A percentile compares a stretch with the other conserved stretches of the same genome.
Conservation (phyloP, 2,888 invertebrate genomes). For the Cheilosia vernalis region DNA sequence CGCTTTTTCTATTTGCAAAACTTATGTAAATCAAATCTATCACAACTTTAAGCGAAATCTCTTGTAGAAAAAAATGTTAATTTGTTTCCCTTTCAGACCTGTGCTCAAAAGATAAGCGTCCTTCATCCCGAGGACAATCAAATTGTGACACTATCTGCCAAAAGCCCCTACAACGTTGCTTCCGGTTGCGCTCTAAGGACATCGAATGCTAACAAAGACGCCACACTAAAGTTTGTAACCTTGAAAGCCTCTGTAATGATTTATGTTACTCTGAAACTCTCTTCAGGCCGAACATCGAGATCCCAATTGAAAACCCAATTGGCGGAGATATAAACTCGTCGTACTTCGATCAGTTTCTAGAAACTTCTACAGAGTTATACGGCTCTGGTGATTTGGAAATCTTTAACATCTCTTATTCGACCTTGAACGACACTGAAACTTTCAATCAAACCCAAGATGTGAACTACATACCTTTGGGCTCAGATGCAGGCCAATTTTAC, state of each 20-base stretch:
- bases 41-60: too few relatives aligned
- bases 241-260: background rate
- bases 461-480: constrained; percentile 60
- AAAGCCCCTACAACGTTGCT: constrained; percentile 85
- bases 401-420: constrained; percentile 41
- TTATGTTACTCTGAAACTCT: background rate
- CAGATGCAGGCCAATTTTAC: constrained; percentile 72
- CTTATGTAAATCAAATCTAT: background rate
- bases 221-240: constrained; percentile 50
- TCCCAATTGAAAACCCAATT: constrained; percentile 31
- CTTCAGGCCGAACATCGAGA: constrained; percentile 50
- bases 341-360: constrained; percentile 84
- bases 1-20: too few relatives aligned
- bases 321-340: constrained; percentile 80
- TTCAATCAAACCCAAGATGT: constrained; percentile 68
- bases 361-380: constrained; percentile 80
- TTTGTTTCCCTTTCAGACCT: constrained; percentile 85
- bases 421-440: constrained; percentile 71
- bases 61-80: background rate
- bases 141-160: constrained; percentile 89
- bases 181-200: constrained; percentile 86
- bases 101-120: constrained; percentile 89
- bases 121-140: constrained; percentile 90
- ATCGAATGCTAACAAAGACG: constrained; percentile 59
- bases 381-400: constrained; percentile 44